Evolutionary conservation across 2,888 invertebrate genomes (phyloP).

Genomic region (Eupithecia vulgata): DNA sequence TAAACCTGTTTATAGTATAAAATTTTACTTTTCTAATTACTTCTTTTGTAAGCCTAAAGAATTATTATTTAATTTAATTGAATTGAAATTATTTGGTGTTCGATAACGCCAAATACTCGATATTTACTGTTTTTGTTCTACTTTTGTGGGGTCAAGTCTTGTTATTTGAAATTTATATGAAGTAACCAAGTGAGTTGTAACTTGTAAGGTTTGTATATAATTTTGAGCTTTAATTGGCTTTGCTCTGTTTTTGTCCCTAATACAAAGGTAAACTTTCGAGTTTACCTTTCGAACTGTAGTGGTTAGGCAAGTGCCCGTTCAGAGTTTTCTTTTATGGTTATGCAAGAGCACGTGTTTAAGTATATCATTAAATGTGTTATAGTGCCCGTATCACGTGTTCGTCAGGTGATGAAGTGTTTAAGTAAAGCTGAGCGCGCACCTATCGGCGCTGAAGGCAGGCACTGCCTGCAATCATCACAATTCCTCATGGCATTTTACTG

Average conservation of each 20-base stretch:
- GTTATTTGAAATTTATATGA: background rate
- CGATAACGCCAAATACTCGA: background rate
- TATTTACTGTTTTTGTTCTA: background rate
- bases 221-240: background rate
- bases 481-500: too few species aligned
- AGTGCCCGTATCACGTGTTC: background rate
- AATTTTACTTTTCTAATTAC: too few species aligned
- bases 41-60: too few species aligned
- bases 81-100: background rate
- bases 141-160: background rate
- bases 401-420: background rate
- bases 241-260: background rate
- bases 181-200: background rate
- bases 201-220: too few species aligned
- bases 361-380: background rate
- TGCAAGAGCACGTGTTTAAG: background rate
- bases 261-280: background rate
- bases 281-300: background rate
- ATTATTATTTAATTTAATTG: too few species aligned
- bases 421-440: too few species aligned
- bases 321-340: background rate
- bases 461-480: too few species aligned
- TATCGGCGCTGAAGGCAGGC: too few species aligned
- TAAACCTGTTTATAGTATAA: too few species aligned
- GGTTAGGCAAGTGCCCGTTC: background rate